A percentile compares a stretch with the other conserved stretches of the same genome.
phyloP scores from a whole-genome alignment of 1,140 invertebrate species.

The Drosophila suzukii region DNA sequence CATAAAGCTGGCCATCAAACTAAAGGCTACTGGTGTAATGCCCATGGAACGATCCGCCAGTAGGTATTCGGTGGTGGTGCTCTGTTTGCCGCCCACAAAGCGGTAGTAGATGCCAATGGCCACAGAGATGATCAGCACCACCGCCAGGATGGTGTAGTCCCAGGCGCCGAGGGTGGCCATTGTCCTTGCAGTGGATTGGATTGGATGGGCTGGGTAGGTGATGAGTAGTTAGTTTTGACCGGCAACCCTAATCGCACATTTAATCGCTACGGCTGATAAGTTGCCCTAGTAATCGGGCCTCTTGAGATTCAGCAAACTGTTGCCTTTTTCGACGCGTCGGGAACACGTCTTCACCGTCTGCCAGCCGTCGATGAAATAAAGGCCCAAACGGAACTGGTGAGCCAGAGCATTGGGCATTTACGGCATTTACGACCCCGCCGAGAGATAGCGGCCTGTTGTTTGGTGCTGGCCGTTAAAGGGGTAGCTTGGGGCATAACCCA shows the following conservation, averaged over 20 bases:
- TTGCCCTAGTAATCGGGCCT: conserved; percentile 23
- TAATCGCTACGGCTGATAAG: conserved; percentile 66
- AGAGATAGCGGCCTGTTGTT: conserved; percentile 20
- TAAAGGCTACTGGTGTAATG: conserved; percentile 92
- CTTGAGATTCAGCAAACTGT: conserved; percentile 56
- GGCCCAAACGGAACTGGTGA: conserved; percentile 10
- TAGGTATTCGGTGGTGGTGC: conserved; percentile 87
- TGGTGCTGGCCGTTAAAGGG: not conserved
- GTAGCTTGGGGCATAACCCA: too few relatives aligned
- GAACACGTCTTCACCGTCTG: conserved; percentile 60
- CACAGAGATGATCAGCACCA: conserved; percentile 88
- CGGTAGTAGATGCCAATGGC: conserved; percentile 92
- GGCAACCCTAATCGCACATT: conserved; percentile 53
- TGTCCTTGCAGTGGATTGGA: not conserved
- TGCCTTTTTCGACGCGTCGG: not conserved
- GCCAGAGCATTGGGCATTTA: conserved; percentile 19
- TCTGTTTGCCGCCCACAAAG: conserved; percentile 94
- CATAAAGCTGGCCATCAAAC: conserved; percentile 97
- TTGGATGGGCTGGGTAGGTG: too few relatives aligned
- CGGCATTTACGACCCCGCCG: conserved; percentile 30
- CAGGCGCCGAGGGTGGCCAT: conserved; percentile 78
- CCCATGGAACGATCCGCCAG: conserved; percentile 75
- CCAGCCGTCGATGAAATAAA: conserved; percentile 67
- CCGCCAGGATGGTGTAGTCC: conserved; percentile 89
- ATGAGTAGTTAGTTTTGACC: not conserved